Evolutionary conservation across 1,140 invertebrate genomes (phyloP), one percentile per base, ranked within the genome.

Genomic region (Mylabris phalerata): DNA sequence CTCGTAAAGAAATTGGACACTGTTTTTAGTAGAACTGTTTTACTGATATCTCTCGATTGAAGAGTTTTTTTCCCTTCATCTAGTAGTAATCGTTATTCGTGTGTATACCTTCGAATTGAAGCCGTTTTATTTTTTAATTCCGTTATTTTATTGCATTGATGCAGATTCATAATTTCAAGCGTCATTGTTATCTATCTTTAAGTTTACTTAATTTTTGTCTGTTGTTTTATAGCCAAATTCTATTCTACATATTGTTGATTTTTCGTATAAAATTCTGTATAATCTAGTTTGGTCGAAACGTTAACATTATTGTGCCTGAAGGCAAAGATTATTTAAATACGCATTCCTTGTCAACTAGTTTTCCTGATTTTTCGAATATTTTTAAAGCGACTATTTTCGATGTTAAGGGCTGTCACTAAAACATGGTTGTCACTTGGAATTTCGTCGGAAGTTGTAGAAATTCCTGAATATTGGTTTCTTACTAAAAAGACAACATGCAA

Each of bases 1-100:
- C 57, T 60, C 57, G 62, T 56, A 65, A 65, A 68, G 66, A 68
- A 68, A 66, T 68, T 68, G 66, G 62, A 68, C 62, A 68, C 55
- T 57, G 55, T 64, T 64, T 55, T 64, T 58, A 61, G 52, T 54
- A 60, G 58, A 63, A 63, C 60, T 52, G 58, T 50, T 61, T 60
- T 64, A 64, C 61, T 61, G 60, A 66, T 67, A 67, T 65, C 61
- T 65, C 60, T 55, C 63, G 63, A 65, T 65, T 62, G 61, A 57
- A 58, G 50, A 60, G 59, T 54, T 39, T 54, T 50, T 55, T 48
- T 42, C 13, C 51, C 1, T 52, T 38, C 49, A 48, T 24, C 11
- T 60, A 46, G 47, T 56, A 51, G 44, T 59, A 59, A 59, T 59
- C 40, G 48, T 48, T 49, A 52, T 60, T 42, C 39, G 51, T 43